phyloP scores from a whole-genome alignment of 2,797 vertebrate genomes.

The Gymnodraco acuticeps region DNA sequence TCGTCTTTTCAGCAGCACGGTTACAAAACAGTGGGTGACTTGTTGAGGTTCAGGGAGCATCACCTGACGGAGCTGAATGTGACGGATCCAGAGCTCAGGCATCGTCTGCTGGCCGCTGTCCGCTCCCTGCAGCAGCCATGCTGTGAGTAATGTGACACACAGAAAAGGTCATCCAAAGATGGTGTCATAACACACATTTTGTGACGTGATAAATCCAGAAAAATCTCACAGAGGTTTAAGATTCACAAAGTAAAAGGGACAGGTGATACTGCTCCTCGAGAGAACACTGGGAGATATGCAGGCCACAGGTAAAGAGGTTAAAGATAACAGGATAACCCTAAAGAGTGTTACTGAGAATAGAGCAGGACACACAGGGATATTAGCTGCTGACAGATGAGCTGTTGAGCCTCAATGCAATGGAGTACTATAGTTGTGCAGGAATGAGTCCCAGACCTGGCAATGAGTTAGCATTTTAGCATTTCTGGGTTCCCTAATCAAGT shows the following conservation, averaged over 20 bases:
- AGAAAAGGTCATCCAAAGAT: slow-evolving; percentile 37
- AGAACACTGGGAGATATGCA: slow-evolving; percentile 28
- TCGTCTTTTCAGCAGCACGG: slow-evolving; percentile 89
- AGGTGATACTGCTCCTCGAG: slow-evolving; percentile 35
- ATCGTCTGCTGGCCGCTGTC: slow-evolving; percentile 86
- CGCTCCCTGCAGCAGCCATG: slow-evolving; percentile 86
- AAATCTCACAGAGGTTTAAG: slow-evolving; percentile 16
- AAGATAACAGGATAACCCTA: slow-evolving; percentile 59
- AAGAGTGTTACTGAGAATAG: slow-evolving; percentile 45
- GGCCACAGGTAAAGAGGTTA: slow-evolving; percentile 52
- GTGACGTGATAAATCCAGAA: slow-evolving; percentile 4
- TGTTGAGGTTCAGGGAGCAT: slow-evolving; percentile 89
- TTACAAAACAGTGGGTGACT: slow-evolving; percentile 91
- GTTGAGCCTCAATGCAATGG: slow-evolving; percentile 29
- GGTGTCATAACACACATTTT: slow-evolving; percentile 6
- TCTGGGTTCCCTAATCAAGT: too few species aligned
- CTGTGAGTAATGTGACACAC: slow-evolving; percentile 83
- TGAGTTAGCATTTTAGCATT: too few species aligned
- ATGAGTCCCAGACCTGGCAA: too few species aligned
- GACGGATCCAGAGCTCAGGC: slow-evolving; percentile 89
- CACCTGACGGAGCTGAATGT: slow-evolving; percentile 91
- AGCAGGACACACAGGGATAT: slow-evolving; percentile 23
- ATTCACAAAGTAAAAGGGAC: slow-evolving; percentile 20
- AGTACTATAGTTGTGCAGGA: slow-evolving; percentile 9
- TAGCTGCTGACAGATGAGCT: slow-evolving; percentile 28